These are phyloP conservation scores for Yasuhikotakia modesta DNA, from an alignment of 2,797 vertebrate genomes.

Conservation along the genomic window DNA sequence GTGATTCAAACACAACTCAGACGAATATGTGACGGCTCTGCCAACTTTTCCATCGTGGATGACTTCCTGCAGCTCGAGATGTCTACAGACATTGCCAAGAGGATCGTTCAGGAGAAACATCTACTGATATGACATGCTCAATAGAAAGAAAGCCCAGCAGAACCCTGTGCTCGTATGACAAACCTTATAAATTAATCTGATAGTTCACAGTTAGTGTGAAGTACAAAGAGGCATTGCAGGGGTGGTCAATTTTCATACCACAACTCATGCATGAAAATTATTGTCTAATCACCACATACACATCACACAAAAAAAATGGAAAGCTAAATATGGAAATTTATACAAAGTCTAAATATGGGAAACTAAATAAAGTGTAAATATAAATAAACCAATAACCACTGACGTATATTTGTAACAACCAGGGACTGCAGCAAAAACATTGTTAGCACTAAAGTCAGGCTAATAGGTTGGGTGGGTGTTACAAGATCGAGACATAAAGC, in stretches of 20 bases:
- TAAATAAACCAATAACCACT: conserved; percentile 19
- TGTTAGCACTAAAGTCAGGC: conserved; percentile 20
- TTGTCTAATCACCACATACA: neutral
- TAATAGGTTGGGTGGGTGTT: conserved; percentile 43
- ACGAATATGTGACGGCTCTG: neutral
- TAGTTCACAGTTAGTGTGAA: neutral
- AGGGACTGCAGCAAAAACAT: neutral
- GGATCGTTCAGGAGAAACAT: neutral
- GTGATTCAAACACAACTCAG: conserved; percentile 6
- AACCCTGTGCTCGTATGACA: neutral
- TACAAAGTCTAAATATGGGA: conserved; percentile 11
- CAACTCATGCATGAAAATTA: neutral
- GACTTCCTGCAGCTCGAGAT: conserved; percentile 1
- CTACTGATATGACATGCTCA: neutral
- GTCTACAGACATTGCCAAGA: neutral
- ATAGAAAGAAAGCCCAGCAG: neutral
- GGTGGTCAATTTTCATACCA: conserved; percentile 8
- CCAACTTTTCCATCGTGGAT: conserved; percentile 4
- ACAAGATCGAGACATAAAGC: conserved; percentile 40
- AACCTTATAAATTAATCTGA: neutral
- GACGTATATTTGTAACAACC: conserved; percentile 10
- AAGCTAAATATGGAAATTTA: neutral
- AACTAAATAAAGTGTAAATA: conserved; percentile 25
- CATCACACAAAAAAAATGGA: neutral
- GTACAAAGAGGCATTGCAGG: neutral